Evolutionary conservation across 1,140 invertebrate genomes (phyloP).

Genomic region (Cataglyphis hispanica): DNA sequence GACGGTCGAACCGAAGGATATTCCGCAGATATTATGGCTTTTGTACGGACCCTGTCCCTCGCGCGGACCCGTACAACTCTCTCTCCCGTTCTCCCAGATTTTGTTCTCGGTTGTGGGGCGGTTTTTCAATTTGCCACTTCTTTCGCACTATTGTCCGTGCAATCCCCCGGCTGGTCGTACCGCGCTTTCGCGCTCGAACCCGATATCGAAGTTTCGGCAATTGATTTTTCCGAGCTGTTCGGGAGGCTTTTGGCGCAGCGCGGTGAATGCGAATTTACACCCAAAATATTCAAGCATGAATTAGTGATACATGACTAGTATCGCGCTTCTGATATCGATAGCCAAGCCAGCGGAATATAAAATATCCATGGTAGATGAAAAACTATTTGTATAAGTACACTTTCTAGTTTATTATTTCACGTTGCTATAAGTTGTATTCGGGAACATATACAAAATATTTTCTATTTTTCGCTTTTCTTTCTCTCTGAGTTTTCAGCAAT

Average conservation of each 20-base stretch:
- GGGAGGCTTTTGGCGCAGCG: slow-evolving; percentile 44
- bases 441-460: not conserved
- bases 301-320: slow-evolving; percentile 28
- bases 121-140: slow-evolving; percentile 72
- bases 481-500: not conserved
- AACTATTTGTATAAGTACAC: not conserved
- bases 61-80: not conserved
- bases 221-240: slow-evolving; percentile 55
- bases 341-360: not conserved
- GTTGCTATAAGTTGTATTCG: not conserved
- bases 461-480: not conserved
- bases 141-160: slow-evolving; percentile 62
- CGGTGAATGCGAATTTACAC: slow-evolving; percentile 59
- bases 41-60: not conserved
- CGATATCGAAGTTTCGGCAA: slow-evolving; percentile 64
- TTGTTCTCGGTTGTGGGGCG: slow-evolving; percentile 38
- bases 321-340: slow-evolving; percentile 6
- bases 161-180: slow-evolving; percentile 41
- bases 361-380: not conserved
- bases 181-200: slow-evolving; percentile 3
- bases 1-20: not conserved
- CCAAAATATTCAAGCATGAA: slow-evolving; percentile 50
- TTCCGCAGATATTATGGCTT: slow-evolving; percentile 21
- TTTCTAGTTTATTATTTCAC: slow-evolving; percentile 13
- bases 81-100: slow-evolving; percentile 13